These are phyloP conservation scores for Nyctibius grandis DNA, from an alignment of 2,797 vertebrate species.

Conservation along the genomic window DNA sequence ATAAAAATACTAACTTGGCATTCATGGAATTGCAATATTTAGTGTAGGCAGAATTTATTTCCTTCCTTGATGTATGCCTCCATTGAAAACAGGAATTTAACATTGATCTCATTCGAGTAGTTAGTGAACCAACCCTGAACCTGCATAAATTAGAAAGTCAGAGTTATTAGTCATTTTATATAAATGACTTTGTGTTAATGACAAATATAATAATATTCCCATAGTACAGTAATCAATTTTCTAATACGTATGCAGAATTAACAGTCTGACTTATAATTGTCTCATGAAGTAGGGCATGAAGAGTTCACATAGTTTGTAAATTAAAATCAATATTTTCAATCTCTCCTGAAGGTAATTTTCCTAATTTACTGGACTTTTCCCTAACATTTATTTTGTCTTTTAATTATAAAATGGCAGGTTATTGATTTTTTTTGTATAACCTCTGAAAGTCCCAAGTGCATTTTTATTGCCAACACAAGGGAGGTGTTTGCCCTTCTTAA, in stretches of 20 bases:
- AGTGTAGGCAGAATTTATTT: constrained; percentile 20
- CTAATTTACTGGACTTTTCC: constrained; percentile 83
- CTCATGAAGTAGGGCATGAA: constrained; percentile 78
- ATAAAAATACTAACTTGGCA: not conserved
- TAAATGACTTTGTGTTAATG: constrained; percentile 69
- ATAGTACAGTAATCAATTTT: constrained; percentile 74
- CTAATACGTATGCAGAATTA: constrained; percentile 74
- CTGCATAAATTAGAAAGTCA: constrained; percentile 57
- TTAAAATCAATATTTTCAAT: constrained; percentile 94
- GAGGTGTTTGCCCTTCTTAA: constrained; percentile 72
- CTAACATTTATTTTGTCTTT: constrained; percentile 83
- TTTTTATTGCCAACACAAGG: constrained; percentile 71
- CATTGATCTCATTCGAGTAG: constrained; percentile 47
- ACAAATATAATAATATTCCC: constrained; percentile 73
- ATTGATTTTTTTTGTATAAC: constrained; percentile 77
- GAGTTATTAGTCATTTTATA: constrained; percentile 60
- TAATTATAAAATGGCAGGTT: constrained; percentile 84
- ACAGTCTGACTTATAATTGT: constrained; percentile 80
- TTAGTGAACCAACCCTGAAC: constrained; percentile 43
- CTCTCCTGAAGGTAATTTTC: constrained; percentile 86
- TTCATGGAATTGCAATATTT: not conserved
- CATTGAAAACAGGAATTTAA: constrained; percentile 14
- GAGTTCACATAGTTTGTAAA: constrained; percentile 87
- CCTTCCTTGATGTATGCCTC: not conserved
- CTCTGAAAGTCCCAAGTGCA: constrained; percentile 67